These are phyloP conservation scores for Malurus elegans DNA, from an alignment of 2,113 vertebrate genomes.

Conservation along the genomic window DNA sequence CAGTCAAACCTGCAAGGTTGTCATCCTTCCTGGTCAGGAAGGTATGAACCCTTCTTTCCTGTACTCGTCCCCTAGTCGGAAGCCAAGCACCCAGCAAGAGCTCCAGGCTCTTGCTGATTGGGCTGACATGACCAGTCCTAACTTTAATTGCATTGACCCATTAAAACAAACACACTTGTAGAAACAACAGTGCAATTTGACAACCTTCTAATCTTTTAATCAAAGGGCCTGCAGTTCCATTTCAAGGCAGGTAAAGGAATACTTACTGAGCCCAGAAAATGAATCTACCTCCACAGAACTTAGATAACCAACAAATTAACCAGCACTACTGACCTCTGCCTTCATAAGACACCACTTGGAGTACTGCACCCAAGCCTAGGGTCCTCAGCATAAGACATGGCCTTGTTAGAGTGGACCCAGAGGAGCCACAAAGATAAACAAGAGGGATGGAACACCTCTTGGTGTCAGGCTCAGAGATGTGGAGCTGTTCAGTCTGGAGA, in stretches of 20 bases:
- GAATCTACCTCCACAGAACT: background rate
- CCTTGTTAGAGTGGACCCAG: background rate
- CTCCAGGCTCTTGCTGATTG: background rate
- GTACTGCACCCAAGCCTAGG: background rate
- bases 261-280: conserved; percentile 31
- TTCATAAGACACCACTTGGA: background rate
- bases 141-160: accelerated
- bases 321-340: background rate
- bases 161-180: background rate
- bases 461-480: background rate
- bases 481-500: background rate
- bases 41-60: background rate
- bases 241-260: conserved; percentile 12
- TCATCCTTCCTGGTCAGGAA: background rate
- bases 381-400: background rate
- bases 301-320: background rate
- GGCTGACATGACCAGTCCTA: background rate
- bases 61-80: background rate
- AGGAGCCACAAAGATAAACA: background rate
- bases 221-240: background rate
- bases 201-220: conserved; percentile 49
- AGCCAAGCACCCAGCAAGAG: background rate
- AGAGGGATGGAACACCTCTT: background rate
- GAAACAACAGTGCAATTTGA: conserved; percentile 35
- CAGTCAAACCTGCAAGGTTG: background rate